These are phyloP conservation scores for Cynoglossus semilaevis DNA, from an alignment of 2,113 vertebrate species.

Conservation along the genomic window DNA sequence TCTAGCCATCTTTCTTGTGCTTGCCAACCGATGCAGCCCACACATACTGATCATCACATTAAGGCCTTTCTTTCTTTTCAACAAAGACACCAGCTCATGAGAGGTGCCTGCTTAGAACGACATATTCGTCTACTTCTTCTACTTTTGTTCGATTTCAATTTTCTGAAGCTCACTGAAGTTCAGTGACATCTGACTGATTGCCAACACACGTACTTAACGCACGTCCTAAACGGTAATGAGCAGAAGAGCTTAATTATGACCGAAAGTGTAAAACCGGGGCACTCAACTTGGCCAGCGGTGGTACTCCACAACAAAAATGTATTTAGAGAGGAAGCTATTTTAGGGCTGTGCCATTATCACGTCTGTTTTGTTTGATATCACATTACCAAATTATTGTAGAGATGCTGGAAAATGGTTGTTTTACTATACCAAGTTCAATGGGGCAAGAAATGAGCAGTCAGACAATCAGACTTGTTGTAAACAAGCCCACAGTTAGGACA, in stretches of 20 bases:
- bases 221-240: slow-evolving; percentile 2
- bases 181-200: slow-evolving; percentile 11
- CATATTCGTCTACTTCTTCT: slow-evolving; percentile 17
- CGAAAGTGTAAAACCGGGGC: background rate
- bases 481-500: background rate
- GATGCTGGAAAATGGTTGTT: background rate
- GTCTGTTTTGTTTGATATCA: background rate
- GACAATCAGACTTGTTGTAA: background rate
- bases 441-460: slow-evolving; percentile 6
- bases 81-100: slow-evolving; percentile 62
- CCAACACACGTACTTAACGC: slow-evolving; percentile 3
- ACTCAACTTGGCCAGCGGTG: too few relatives aligned
- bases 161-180: too few relatives aligned
- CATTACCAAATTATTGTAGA: background rate
- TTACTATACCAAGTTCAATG: background rate
- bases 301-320: too few relatives aligned
- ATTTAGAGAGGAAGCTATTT: too few relatives aligned
- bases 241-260: background rate
- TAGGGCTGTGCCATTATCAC: background rate
- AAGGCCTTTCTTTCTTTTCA: slow-evolving; percentile 56
- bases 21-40: slow-evolving; percentile 44
- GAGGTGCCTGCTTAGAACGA: slow-evolving; percentile 40
- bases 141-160: slow-evolving; percentile 7
- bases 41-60: slow-evolving; percentile 67
- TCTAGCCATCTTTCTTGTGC: slow-evolving; percentile 47